Evolutionary conservation across 2,888 invertebrate species (phyloP).

Genomic region (Corythucha ciliata): DNA sequence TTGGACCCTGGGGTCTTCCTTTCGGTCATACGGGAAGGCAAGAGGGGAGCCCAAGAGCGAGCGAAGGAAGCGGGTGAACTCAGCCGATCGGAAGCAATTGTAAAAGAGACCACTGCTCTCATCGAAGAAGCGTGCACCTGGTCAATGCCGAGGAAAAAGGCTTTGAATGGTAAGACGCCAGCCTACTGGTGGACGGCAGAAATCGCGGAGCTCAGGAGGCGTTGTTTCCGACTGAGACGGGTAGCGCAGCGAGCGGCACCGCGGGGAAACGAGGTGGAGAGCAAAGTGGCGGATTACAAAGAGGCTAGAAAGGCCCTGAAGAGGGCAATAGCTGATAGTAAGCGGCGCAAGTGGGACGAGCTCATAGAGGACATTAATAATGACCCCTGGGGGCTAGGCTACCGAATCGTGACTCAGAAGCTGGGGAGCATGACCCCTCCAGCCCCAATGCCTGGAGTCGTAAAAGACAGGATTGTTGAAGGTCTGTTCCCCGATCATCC

Average conservation of each 20-base stretch:
- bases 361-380: conserved; percentile 30
- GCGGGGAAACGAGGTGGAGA: conserved; percentile 5
- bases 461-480: conserved; percentile 9
- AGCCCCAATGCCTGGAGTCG: neutral
- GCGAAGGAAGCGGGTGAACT: conserved; percentile 30
- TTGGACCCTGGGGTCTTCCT: neutral
- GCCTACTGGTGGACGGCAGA: conserved; percentile 7
- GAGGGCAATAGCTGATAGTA: conserved; percentile 22
- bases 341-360: conserved; percentile 29
- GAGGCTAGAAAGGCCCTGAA: conserved; percentile 1
- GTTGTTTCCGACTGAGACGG: conserved; percentile 14
- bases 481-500: conserved; percentile 16
- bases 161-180: neutral
- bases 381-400: conserved; percentile 20
- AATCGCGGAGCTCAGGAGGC: conserved; percentile 1
- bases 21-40: neutral
- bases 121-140: neutral
- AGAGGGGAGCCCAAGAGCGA: neutral
- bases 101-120: conserved; percentile 26
- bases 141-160: conserved; percentile 1
- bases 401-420: conserved; percentile 15
- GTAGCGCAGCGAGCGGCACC: conserved; percentile 19
- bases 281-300: neutral
- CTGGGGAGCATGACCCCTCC: conserved; percentile 7
- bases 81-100: conserved; percentile 30